Evolutionary conservation across 2,113 vertebrate genomes (phyloP).

Genomic region (Pholis gunnellus): DNA sequence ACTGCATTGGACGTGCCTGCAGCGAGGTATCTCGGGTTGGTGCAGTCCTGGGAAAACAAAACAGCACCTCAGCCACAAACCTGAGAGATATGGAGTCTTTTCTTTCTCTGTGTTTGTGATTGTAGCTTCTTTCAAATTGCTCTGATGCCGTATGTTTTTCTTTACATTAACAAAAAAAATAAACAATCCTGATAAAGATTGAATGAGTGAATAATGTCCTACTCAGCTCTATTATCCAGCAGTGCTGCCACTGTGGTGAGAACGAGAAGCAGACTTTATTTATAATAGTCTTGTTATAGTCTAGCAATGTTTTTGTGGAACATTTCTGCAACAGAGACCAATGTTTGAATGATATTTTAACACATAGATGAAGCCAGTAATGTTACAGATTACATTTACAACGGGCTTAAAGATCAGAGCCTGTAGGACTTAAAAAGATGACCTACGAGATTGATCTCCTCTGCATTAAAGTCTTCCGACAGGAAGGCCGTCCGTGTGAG

Average conservation of each 20-base stretch:
- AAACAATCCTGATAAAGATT: neutral
- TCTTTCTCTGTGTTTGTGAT: neutral
- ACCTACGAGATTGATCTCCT: conserved; percentile 97
- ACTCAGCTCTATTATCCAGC: neutral
- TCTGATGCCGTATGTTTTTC: neutral
- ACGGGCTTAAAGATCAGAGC: neutral
- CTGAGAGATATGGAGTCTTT: neutral
- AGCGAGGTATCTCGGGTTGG: conserved; percentile 92
- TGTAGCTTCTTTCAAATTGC: neutral
- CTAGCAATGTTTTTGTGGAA: neutral
- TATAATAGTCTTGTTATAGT: neutral
- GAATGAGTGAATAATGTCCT: neutral
- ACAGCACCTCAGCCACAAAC: conserved; percentile 2
- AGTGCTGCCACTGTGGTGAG: neutral
- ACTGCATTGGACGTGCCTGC: conserved; percentile 97
- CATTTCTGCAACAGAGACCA: neutral
- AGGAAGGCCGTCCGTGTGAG: conserved; percentile 95
- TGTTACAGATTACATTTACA: neutral
- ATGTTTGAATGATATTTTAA: neutral
- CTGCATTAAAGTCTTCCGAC: conserved; percentile 97
- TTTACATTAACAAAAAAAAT: neutral
- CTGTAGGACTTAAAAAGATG: neutral
- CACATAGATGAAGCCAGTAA: neutral
- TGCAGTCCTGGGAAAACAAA: conserved; percentile 89
- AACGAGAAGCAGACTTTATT: neutral